Conservation (phyloP, 2,888 invertebrate genomes). For the Catonia carolina region DNA sequence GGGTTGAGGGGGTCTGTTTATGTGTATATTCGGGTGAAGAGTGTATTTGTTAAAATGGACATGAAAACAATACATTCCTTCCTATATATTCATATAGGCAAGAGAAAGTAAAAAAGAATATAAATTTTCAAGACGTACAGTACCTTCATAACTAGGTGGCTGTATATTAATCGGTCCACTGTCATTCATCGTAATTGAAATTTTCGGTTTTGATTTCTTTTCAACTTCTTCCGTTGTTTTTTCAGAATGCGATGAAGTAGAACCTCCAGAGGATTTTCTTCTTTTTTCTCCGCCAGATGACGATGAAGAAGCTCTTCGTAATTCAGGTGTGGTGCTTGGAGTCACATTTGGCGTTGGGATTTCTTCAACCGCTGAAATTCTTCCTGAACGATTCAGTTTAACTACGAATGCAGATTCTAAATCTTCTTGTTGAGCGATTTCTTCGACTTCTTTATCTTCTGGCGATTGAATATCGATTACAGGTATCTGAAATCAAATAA, state of each 20-base stretch:
- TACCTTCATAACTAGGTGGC: not conserved
- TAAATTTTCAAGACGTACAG: too few species aligned
- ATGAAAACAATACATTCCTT: too few species aligned
- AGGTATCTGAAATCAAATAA: too few species aligned
- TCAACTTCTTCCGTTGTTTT: not conserved
- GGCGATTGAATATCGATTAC: not conserved
- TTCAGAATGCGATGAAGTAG: not conserved
- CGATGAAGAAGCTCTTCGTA: not conserved
- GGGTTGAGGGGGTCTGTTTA: too few species aligned
- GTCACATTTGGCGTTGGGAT: conserved; percentile 3
- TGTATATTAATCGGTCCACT: conserved; percentile 1
- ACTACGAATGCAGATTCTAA: conserved; percentile 16
- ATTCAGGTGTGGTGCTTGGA: conserved; percentile 10
- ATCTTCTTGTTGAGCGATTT: too few species aligned
- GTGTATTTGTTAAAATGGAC: too few species aligned
- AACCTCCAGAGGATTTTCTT: too few species aligned
- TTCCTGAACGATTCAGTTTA: conserved; percentile 19
- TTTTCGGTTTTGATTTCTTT: not conserved
- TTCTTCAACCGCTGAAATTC: conserved; percentile 21
- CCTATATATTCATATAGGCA: too few species aligned
- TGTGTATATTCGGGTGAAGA: too few species aligned
- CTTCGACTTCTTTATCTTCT: not conserved
- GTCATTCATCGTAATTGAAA: not conserved
- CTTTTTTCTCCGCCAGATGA: not conserved
- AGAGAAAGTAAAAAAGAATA: too few species aligned